These are phyloP conservation scores for Rhinella marina DNA, from an alignment of 2,797 vertebrate species.

Conservation along the genomic window DNA sequence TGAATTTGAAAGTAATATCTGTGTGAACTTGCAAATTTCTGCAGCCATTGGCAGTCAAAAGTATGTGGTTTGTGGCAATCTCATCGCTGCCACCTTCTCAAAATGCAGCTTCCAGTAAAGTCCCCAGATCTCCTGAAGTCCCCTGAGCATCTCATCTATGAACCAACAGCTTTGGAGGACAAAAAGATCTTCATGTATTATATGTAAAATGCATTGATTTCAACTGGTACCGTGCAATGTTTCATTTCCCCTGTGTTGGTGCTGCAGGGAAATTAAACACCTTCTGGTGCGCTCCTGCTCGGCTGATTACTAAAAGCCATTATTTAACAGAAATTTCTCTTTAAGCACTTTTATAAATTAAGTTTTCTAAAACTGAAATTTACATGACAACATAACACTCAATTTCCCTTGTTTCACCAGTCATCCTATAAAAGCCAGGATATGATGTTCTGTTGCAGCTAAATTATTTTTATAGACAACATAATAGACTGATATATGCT, in stretches of 20 bases:
- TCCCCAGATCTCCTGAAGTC: no score
- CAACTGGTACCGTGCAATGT: neutral
- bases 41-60: no score
- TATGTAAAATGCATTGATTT: neutral
- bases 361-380: constrained; percentile 4
- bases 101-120: no score
- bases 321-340: neutral
- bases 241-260: neutral
- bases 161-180: no score
- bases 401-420: constrained; percentile 26
- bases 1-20: no score
- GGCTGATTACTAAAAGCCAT: neutral
- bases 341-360: neutral
- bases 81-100: no score
- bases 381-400: neutral
- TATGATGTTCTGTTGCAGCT: constrained; percentile 20
- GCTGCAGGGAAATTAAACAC: neutral
- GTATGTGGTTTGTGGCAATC: no score
- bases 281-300: neutral
- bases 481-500: constrained; percentile 11
- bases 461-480: constrained; percentile 26
- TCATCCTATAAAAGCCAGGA: constrained; percentile 8
- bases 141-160: no score
- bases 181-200: no score
- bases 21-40: no score